Base-by-base conservation (phyloP, 2,797 vertebrate species). In the Microctenopoma stevenorrisi region DNA sequence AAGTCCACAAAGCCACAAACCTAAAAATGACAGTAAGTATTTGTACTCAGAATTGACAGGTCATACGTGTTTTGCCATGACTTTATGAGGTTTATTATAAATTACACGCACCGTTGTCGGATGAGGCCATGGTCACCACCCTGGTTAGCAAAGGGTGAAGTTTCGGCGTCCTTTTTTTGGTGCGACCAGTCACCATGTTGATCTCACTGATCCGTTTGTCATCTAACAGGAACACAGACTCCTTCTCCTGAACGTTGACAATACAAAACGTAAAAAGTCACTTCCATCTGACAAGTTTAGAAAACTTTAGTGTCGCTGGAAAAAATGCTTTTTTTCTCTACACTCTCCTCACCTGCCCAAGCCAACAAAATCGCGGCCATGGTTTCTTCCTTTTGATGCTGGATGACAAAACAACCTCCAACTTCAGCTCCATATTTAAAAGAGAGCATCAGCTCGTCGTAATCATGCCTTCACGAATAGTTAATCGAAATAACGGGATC, bases 321-420 rank as follows among this genome's bases (percentile, higher is more conserved):
- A n/a, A 0, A 57, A 69, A 55, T 25, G 9, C 2, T 30, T 16
- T 11, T 43, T 5, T 11, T n/a, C 5, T 25, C 7, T 38, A 54
- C 49, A n/a, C 5, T 38, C 56, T 47, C 22, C 85, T 88, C 79
- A 98, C 97, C 94, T 95, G 94, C 60, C 98, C 98, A 26, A 99
- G 86, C 98, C 98, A 99, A 7, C 95, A 95, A 83, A 99, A 91
- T 12, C 93, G 93, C 35, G 97, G 96, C 96, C 97, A 98, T 0
- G 98, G 96, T 76, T 95, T 99, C 71, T 94, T 97, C 74, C 96
- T 93, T 80, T 96, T 98, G 93, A 97, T 97, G 84, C 94, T 94
- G 0, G 95, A 95, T 51, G 95, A 97, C 59, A 96, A 65, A 64
- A 99, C 86, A 25, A 99, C 95, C 78, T 99, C 96, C 59, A 99